Evolutionary conservation across 2,797 vertebrate species (phyloP).

Genomic region (Semaprochilodus insignis): DNA sequence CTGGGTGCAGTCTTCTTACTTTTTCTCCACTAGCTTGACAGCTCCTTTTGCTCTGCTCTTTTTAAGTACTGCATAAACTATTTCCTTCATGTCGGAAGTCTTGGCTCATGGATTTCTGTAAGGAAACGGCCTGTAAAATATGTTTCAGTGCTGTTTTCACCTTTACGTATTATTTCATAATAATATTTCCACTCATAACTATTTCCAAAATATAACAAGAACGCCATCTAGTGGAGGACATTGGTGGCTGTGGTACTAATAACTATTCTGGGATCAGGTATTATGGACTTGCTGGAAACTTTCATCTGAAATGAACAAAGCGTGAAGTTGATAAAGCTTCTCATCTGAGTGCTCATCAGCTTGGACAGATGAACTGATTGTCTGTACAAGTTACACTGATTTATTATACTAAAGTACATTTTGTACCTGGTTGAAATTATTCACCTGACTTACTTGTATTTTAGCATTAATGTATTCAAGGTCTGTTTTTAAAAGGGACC

Average conservation of each 20-base stretch:
- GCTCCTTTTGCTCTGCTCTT: background rate
- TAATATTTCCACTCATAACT: background rate
- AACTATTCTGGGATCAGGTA: background rate
- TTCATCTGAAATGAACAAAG: background rate
- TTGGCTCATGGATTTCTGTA: background rate
- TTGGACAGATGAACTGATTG: background rate
- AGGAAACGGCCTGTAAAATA: background rate
- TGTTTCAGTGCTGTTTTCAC: background rate
- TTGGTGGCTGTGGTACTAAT: background rate
- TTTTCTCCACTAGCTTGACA: background rate
- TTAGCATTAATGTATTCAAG: too few species aligned
- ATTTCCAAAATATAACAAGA: slow-evolving; percentile 23
- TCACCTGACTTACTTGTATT: too few species aligned
- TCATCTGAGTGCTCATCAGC: background rate
- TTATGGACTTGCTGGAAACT: background rate
- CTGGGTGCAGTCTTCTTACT: background rate
- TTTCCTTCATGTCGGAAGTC: background rate
- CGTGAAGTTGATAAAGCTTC: background rate
- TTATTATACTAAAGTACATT: too few species aligned
- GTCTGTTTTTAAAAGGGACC: too few species aligned
- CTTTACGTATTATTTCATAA: background rate
- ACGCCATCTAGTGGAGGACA: slow-evolving; percentile 70
- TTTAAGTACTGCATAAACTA: background rate
- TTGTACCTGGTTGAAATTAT: too few species aligned
- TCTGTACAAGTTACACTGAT: background rate